A percentile compares a stretch with the other conserved stretches of the same genome.
These are phyloP conservation scores for Eretmochelys imbricata DNA, from an alignment of 2,113 vertebrate species.

Conservation along the genomic window DNA sequence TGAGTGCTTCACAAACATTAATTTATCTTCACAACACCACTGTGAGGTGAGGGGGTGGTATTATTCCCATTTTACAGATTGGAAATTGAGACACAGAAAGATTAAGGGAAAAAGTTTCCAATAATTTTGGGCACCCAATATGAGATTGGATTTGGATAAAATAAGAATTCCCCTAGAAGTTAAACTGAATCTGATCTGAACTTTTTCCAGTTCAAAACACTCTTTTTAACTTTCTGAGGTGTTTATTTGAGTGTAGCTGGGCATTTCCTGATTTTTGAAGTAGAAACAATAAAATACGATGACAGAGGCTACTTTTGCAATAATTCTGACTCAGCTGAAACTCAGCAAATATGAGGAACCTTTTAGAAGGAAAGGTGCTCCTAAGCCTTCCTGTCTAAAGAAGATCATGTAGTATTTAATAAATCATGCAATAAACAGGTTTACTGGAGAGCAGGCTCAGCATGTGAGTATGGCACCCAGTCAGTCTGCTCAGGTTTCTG, in stretches of 20 bases:
- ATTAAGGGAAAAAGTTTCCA: slow-evolving; percentile 21
- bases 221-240: not conserved
- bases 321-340: not conserved
- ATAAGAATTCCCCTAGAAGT: not conserved
- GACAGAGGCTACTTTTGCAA: not conserved
- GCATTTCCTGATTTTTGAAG: not conserved
- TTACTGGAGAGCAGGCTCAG: not conserved
- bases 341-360: not conserved
- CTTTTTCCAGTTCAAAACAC: not conserved
- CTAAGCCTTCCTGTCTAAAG: not conserved
- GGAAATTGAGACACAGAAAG: not conserved
- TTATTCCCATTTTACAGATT: not conserved
- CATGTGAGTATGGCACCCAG: not conserved
- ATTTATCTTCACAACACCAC: not conserved
- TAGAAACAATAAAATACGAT: not conserved
- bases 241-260: not conserved
- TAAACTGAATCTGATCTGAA: not conserved
- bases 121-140: not conserved
- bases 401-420: not conserved
- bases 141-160: not conserved
- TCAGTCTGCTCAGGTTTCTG: not conserved
- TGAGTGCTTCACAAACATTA: not conserved
- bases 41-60: not conserved
- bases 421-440: not conserved
- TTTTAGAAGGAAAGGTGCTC: not conserved